Evolutionary conservation across 1,140 invertebrate species (phyloP).

Genomic region (Drosophila mauritiana): DNA sequence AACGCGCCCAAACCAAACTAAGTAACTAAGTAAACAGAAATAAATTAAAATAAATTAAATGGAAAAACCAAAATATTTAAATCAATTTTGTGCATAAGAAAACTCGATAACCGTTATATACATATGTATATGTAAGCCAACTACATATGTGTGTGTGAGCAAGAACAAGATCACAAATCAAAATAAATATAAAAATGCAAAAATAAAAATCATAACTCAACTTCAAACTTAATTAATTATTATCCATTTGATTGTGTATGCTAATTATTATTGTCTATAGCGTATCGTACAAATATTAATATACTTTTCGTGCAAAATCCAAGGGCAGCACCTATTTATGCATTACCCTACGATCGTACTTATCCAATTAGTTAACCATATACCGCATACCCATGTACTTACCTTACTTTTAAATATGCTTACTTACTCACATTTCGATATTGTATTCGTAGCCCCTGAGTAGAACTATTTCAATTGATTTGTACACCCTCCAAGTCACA

Average conservation of each 20-base stretch:
- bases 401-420: slow-evolving; percentile 45
- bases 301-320: slow-evolving; percentile 27
- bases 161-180: slow-evolving; percentile 15
- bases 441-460: slow-evolving; percentile 47
- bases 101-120: slow-evolving; percentile 43
- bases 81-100: slow-evolving; percentile 44
- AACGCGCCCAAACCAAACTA: slow-evolving; percentile 70
- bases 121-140: slow-evolving; percentile 54
- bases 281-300: slow-evolving; percentile 38
- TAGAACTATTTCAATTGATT: slow-evolving; percentile 43
- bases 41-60: slow-evolving; percentile 5
- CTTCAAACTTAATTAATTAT: slow-evolving; percentile 46
- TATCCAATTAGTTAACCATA: slow-evolving; percentile 47
- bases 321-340: slow-evolving; percentile 22
- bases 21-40: slow-evolving; percentile 29
- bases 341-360: slow-evolving; percentile 23
- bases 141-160: slow-evolving; percentile 36
- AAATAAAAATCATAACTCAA: slow-evolving; percentile 28
- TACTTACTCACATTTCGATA: slow-evolving; percentile 49
- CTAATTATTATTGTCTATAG: slow-evolving; percentile 54
- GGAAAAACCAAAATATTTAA: slow-evolving; percentile 32
- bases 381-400: slow-evolving; percentile 49
- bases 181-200: background rate
- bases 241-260: slow-evolving; percentile 56
- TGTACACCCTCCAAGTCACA: slow-evolving; percentile 27